A percentile compares a stretch with the other conserved stretches of the same genome.
These are phyloP conservation scores for Apogon talboti DNA, from an alignment of 2,797 vertebrate genomes.

Conservation along the genomic window DNA sequence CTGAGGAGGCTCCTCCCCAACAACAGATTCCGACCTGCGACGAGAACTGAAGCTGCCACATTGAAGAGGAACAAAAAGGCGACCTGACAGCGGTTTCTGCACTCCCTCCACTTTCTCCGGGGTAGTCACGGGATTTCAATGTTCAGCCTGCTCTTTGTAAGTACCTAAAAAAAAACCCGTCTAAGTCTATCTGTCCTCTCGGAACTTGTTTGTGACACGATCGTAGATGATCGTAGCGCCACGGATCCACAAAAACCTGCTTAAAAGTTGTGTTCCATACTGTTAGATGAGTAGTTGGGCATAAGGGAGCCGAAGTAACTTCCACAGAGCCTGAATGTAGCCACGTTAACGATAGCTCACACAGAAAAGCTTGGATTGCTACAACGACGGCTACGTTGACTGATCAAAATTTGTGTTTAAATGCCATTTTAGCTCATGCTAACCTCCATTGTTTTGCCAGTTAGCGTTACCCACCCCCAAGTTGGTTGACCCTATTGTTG, in stretches of 20 bases:
- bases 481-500: background rate
- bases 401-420: background rate
- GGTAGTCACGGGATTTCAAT: conserved; percentile 89
- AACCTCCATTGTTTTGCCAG: background rate
- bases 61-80: conserved; percentile 84
- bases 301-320: conserved; percentile 44
- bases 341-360: conserved; percentile 54
- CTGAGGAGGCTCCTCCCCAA: conserved; percentile 71
- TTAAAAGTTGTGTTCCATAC: conserved; percentile 49
- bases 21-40: conserved; percentile 64
- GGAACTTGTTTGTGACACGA: background rate
- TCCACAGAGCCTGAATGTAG: conserved; percentile 36
- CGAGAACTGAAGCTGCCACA: conserved; percentile 75
- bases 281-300: conserved; percentile 26
- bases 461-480: background rate
- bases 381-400: background rate
- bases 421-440: background rate
- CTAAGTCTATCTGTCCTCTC: background rate
- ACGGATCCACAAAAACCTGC: background rate
- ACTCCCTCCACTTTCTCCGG: conserved; percentile 85
- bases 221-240: background rate
- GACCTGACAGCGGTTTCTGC: conserved; percentile 74
- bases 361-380: conserved; percentile 3
- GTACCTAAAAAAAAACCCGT: conserved; percentile 53
- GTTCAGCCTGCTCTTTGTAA: conserved; percentile 88